Evolutionary conservation across 2,888 invertebrate genomes (phyloP).

Genomic region (Dysmachus trigonus): DNA sequence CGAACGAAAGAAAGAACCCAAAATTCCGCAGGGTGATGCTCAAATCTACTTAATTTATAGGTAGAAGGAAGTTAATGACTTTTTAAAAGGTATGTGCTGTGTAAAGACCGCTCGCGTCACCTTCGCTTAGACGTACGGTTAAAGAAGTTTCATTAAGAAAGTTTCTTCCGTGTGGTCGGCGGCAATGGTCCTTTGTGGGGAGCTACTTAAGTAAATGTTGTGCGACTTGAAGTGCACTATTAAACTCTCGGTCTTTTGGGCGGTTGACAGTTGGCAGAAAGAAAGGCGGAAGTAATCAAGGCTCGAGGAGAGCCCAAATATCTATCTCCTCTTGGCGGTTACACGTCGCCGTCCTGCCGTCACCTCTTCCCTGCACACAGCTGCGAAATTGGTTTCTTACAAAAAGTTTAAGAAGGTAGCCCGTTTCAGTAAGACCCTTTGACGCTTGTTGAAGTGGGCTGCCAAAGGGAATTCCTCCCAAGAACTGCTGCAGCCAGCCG

Average conservation of each 20-base stretch:
- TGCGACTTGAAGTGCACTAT: constrained; percentile 23
- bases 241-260: constrained; percentile 13
- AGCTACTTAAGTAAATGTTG: constrained; percentile 17
- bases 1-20: not conserved
- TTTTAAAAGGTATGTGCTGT: constrained; percentile 5
- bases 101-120: not conserved
- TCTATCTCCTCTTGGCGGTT: not conserved
- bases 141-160: constrained; percentile 30
- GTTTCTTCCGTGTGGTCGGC: constrained; percentile 8
- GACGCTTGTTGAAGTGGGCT: not conserved
- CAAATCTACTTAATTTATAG: not conserved
- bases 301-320: not conserved
- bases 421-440: not conserved
- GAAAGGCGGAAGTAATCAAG: constrained; percentile 19
- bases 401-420: constrained; percentile 14
- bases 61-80: not conserved
- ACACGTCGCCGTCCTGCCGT: not conserved
- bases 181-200: not conserved
- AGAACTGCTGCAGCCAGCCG: not conserved
- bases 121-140: not conserved
- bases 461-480: not conserved
- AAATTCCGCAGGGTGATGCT: not conserved
- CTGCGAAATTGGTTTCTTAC: constrained; percentile 4
- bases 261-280: not conserved
- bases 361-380: not conserved